A percentile compares a stretch with the other conserved stretches of the same genome.
These are phyloP conservation scores for Dicrurus megarhynchus DNA, from an alignment of 2,113 vertebrate species.

Conservation along the genomic window DNA sequence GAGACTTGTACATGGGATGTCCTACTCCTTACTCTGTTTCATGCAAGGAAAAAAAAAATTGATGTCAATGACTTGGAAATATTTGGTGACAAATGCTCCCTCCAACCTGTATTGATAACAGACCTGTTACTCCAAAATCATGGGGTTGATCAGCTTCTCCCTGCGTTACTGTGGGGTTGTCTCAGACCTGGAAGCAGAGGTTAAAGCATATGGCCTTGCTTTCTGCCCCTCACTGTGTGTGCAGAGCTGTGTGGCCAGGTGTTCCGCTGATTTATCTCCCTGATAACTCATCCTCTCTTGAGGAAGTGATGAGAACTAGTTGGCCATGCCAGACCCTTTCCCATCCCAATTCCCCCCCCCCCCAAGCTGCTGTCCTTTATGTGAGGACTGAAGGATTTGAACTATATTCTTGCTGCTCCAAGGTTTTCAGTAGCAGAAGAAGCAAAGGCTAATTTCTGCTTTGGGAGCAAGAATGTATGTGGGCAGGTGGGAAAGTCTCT, in stretches of 20 bases:
- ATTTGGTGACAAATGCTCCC: background rate
- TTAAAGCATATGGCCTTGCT: background rate
- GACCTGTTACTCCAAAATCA: background rate
- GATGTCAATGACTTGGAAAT: background rate
- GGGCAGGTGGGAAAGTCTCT: conserved; percentile 15
- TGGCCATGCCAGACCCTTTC: background rate
- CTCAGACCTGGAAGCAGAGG: background rate
- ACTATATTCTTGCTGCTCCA: background rate
- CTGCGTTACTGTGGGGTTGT: background rate
- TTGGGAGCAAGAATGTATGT: background rate
- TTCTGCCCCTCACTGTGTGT: background rate
- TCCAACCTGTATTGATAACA: background rate
- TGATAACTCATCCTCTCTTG: background rate
- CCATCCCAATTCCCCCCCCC: accelerated
- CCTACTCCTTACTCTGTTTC: background rate
- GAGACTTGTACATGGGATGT: background rate
- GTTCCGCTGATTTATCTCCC: background rate
- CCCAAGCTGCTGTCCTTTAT: background rate
- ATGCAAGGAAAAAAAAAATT: background rate
- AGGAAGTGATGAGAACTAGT: background rate
- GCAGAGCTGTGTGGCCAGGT: background rate
- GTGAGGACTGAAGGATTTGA: background rate
- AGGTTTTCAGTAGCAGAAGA: background rate
- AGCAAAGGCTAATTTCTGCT: background rate
- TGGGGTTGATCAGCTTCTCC: background rate